Percentiles rank a stretch among this genome's conserved stretches.
Conservation (phyloP, 2,888 invertebrate genomes). For the Ligdia adustata region DNA sequence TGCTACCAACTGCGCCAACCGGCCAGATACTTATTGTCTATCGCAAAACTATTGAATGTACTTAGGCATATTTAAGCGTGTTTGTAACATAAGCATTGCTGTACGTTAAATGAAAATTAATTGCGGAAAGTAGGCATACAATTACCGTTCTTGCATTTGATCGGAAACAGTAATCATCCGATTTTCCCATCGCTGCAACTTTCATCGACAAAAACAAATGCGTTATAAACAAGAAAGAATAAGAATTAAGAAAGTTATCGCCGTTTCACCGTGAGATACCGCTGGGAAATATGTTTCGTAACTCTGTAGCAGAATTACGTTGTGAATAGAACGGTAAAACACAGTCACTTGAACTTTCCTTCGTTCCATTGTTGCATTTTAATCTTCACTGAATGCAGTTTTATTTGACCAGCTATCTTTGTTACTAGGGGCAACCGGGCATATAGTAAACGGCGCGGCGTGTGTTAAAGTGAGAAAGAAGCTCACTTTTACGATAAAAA, state of each 20-base stretch:
- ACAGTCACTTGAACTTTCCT: constrained; percentile 33
- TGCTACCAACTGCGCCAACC: too few species aligned
- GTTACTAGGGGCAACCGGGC: too few species aligned
- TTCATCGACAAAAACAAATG: constrained; percentile 31
- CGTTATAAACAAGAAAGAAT: constrained; percentile 22
- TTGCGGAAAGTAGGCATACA: not conserved
- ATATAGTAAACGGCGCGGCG: too few species aligned
- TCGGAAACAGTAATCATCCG: constrained; percentile 7
- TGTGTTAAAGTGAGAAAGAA: too few species aligned
- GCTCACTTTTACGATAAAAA: too few species aligned
- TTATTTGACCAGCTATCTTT: constrained; percentile 2
- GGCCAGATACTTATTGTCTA: too few species aligned
- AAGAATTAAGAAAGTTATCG: constrained; percentile 28
- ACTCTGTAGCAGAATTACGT: too few species aligned
- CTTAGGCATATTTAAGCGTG: too few species aligned
- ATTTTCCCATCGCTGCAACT: constrained; percentile 26
- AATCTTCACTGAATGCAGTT: constrained; percentile 5
- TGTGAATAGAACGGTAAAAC: constrained; percentile 28
- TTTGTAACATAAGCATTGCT: too few species aligned
- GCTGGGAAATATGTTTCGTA: too few species aligned
- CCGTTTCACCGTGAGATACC: constrained; percentile 45
- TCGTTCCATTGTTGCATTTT: constrained; percentile 33
- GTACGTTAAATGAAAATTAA: too few species aligned
- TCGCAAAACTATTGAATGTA: too few species aligned
- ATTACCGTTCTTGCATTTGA: not conserved